Base-by-base conservation (phyloP, 2,888 invertebrate genomes). In the Lasioglossum pauxillum region DNA sequence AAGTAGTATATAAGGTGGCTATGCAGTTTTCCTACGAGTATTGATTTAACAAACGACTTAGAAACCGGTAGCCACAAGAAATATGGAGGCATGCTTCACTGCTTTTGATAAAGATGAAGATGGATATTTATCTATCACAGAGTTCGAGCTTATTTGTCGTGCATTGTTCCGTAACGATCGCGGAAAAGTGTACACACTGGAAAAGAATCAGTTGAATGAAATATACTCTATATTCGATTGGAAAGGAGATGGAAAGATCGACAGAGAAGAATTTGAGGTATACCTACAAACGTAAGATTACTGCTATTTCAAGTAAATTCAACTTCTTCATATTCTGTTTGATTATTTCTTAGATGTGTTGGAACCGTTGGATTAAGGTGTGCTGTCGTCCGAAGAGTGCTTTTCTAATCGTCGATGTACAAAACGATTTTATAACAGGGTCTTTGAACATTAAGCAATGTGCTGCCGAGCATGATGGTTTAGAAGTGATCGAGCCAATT, bases 391-490 rank as follows among this genome's bases (percentile, higher is more conserved):
- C 98, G 31, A 97, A 98, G 90, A 97, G 97, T 94, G 99, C 98
- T 41, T 97, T 99, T 95, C 96, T 99, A 88, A 97, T 99, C 85
- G 98, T 99, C 88, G 99, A 99, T 95, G 99, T 99, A 46, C 99
- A 99, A 96, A 99, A 99, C 95, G 99, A 99, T 96, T 99, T 99
- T 96, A 99, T 99, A 94, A 97, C 97, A 80, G 99, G 99, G 71
- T 98, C 98, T 12, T 96, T 99, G 92, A 98, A 99, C 95, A 98
- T 99, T 94, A 98, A 98, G 95, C 97, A 98, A 94, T 99, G 99
- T 95, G 98, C 98, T 86, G 99, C 99, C 31, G 98, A 98, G 93
- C 98, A 99, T 89, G 98, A 98, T 93, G 98, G 98, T 89, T 96
- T 97, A 80, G 98, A 98, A 96, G 98, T 99, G 76, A 97, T 99